phyloP scores from a whole-genome alignment of 1,140 invertebrate genomes.

The Tetramorium simillimum region DNA sequence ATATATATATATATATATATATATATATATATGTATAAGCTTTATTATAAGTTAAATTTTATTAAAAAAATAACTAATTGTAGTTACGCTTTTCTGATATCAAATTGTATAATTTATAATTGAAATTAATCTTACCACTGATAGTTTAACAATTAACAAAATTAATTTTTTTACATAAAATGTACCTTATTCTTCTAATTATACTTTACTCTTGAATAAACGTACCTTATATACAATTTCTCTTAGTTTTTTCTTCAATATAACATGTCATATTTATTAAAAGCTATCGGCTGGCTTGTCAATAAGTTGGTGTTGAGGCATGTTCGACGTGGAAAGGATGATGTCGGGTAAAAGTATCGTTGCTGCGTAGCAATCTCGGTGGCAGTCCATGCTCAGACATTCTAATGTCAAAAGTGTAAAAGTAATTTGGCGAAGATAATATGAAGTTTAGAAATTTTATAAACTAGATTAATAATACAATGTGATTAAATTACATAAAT shows the following conservation, averaged over 20 bases:
- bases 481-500: neutral
- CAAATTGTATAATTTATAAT: no score
- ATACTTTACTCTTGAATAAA: neutral
- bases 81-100: neutral
- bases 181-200: neutral
- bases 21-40: no score
- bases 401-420: slow-evolving; percentile 3
- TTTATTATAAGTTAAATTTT: no score
- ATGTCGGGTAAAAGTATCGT: neutral
- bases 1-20: no score
- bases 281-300: neutral
- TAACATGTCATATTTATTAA: neutral
- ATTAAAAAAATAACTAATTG: no score
- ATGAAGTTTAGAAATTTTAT: neutral
- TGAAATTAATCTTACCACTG: neutral
- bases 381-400: slow-evolving; percentile 4
- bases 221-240: neutral
- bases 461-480: neutral
- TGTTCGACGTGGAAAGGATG: slow-evolving; percentile 24
- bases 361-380: slow-evolving; percentile 26
- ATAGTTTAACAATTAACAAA: neutral
- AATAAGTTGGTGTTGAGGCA: slow-evolving; percentile 52
- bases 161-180: neutral
- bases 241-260: neutral
- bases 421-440: neutral